These are phyloP conservation scores for Apolygus lucorum DNA, from an alignment of 1,140 invertebrate genomes.

Conservation along the genomic window DNA sequence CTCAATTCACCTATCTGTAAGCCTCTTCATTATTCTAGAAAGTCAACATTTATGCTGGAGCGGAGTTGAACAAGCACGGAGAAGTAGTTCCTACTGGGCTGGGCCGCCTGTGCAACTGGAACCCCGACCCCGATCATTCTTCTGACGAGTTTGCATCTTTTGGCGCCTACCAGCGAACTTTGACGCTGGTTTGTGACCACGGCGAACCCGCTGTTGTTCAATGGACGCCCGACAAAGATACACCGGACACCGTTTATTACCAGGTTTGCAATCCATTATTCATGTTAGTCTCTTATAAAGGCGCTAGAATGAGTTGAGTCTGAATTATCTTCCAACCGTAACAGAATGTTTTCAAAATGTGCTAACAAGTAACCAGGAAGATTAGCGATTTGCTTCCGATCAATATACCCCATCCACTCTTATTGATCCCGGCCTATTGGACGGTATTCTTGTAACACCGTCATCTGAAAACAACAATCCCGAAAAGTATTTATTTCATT, in stretches of 20 bases:
- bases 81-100: slow-evolving; percentile 58
- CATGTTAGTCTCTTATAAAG: not conserved
- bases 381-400: too few species aligned
- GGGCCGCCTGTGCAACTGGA: slow-evolving; percentile 79
- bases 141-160: slow-evolving; percentile 73
- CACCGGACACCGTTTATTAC: slow-evolving; percentile 86
- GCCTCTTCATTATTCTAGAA: too few species aligned
- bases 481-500: too few species aligned
- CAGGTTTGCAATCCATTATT: slow-evolving; percentile 48
- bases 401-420: too few species aligned
- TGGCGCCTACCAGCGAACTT: slow-evolving; percentile 75
- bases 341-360: not conserved
- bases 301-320: not conserved
- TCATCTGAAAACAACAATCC: too few species aligned
- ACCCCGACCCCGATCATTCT: slow-evolving; percentile 58
- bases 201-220: slow-evolving; percentile 75
- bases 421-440: too few species aligned
- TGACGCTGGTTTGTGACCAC: slow-evolving; percentile 70
- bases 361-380: too few species aligned
- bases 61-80: slow-evolving; percentile 53
- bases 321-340: not conserved
- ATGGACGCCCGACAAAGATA: slow-evolving; percentile 79
- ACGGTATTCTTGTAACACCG: too few species aligned
- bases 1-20: too few species aligned
- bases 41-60: slow-evolving; percentile 72